These are phyloP conservation scores for Eupithecia exiguata DNA, from an alignment of 2,888 invertebrate species.

Conservation along the genomic window DNA sequence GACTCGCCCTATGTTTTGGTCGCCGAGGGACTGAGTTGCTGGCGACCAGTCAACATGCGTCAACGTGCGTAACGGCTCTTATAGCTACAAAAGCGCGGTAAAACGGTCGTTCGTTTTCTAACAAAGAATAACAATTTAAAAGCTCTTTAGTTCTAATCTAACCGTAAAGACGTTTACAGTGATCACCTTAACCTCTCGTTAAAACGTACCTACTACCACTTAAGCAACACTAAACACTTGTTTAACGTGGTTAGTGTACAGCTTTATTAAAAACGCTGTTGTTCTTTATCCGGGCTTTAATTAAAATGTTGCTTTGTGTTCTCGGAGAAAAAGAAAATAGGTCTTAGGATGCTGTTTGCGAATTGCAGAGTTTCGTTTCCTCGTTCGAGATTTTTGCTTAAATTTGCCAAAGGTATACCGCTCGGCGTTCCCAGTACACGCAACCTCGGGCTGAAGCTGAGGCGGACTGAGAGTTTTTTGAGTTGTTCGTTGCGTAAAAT, in stretches of 20 bases:
- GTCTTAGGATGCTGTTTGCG: background rate
- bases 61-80: too few relatives aligned
- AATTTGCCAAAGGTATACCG: background rate
- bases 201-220: slow-evolving; percentile 24
- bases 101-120: background rate
- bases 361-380: background rate
- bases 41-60: too few relatives aligned
- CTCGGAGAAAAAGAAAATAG: background rate
- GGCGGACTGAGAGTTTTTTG: too few relatives aligned
- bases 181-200: slow-evolving; percentile 17
- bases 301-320: slow-evolving; percentile 17
- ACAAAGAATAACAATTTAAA: slow-evolving; percentile 11
- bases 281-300: slow-evolving; percentile 13
- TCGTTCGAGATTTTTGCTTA: background rate
- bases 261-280: slow-evolving; percentile 24
- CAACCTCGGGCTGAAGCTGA: too few relatives aligned
- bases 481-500: too few relatives aligned
- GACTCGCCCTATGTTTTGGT: too few relatives aligned
- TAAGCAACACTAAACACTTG: slow-evolving; percentile 31
- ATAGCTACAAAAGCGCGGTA: background rate
- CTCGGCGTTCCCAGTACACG: background rate
- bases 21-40: too few relatives aligned
- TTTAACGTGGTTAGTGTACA: slow-evolving; percentile 16
- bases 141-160: background rate
- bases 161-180: slow-evolving; percentile 23